Evolutionary conservation across 2,797 vertebrate species (phyloP).

Genomic region (Chloroceryle inda): DNA sequence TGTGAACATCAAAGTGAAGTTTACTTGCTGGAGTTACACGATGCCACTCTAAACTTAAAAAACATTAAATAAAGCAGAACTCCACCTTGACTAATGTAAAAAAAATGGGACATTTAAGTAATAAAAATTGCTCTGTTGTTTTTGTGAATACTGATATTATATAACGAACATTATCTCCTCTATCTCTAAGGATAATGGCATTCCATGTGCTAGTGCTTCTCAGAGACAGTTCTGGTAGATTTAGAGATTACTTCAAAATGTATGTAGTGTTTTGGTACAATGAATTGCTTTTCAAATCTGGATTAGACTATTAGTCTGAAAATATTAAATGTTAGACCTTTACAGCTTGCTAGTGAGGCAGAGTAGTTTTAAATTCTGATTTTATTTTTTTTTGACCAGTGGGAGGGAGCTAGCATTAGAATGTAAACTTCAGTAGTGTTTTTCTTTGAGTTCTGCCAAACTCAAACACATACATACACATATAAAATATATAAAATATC

Average conservation of each 20-base stretch:
- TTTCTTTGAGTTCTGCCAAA: background rate
- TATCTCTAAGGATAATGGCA: slow-evolving; percentile 12
- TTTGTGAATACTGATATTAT: background rate
- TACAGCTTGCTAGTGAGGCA: background rate
- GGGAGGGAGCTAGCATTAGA: background rate
- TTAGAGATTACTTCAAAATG: slow-evolving; percentile 56
- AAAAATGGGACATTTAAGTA: background rate
- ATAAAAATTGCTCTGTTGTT: background rate
- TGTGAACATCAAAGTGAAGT: background rate
- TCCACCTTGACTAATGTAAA: background rate
- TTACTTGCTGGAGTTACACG: fast-evolving
- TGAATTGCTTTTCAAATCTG: slow-evolving; percentile 61
- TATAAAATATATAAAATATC: background rate
- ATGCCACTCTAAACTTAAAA: background rate
- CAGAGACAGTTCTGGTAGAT: slow-evolving; percentile 42
- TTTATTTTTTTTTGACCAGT: background rate
- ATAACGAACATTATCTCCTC: slow-evolving; percentile 9
- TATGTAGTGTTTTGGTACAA: slow-evolving; percentile 1
- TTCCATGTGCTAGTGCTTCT: slow-evolving; percentile 5
- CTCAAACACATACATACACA: background rate
- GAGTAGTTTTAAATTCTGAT: background rate
- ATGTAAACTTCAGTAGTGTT: background rate
- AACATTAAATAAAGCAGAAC: background rate
- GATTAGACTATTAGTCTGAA: slow-evolving; percentile 38
- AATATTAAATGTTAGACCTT: background rate